Percentiles rank a stretch among this genome's conserved stretches.
These are phyloP conservation scores for Drosophila truncata DNA, from an alignment of 1,140 invertebrate genomes.

Conservation along the genomic window DNA sequence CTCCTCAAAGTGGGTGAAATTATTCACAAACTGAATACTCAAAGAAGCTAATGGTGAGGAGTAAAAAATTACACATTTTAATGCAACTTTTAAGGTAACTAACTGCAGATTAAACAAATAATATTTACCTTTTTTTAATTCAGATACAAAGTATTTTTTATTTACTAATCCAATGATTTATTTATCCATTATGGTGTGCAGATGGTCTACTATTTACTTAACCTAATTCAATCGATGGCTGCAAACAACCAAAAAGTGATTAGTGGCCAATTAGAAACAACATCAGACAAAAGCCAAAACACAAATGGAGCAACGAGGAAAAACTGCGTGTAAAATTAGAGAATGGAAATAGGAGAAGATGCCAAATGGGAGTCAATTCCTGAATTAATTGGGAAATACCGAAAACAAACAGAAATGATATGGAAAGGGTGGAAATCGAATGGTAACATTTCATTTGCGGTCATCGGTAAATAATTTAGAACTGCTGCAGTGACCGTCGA, in stretches of 20 bases:
- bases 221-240: neutral
- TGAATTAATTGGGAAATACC: constrained; percentile 34
- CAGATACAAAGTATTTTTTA: neutral
- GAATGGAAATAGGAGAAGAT: neutral
- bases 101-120: neutral
- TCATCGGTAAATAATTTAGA: constrained; percentile 52
- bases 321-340: neutral
- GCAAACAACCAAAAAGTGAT: constrained; percentile 22
- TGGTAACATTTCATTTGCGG: constrained; percentile 45
- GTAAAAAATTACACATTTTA: neutral
- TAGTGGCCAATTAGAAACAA: constrained; percentile 31
- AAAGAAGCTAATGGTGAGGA: neutral
- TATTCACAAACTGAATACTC: constrained; percentile 1
- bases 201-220: constrained; percentile 4
- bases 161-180: neutral
- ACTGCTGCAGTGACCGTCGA: constrained; percentile 26
- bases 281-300: constrained; percentile 34
- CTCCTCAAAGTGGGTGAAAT: neutral
- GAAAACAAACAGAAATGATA: constrained; percentile 5
- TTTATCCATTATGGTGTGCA: neutral
- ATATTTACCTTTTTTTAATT: neutral
- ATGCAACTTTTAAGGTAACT: no score
- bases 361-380: constrained; percentile 23
- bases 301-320: neutral
- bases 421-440: neutral